Conservation (phyloP, 2,797 vertebrate genomes). For the Emydoidea blandingii region DNA sequence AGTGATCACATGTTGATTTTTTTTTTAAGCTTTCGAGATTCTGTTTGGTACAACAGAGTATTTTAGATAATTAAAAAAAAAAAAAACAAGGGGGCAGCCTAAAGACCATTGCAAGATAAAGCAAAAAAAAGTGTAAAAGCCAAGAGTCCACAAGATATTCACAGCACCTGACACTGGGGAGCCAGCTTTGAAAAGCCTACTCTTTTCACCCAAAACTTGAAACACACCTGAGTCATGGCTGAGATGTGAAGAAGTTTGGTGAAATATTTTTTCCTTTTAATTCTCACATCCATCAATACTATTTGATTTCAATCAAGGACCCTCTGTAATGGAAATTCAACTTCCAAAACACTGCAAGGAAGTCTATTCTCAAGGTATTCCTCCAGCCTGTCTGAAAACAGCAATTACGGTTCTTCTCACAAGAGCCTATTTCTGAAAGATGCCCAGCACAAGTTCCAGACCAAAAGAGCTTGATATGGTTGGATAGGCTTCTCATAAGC, state of each 20-base stretch:
- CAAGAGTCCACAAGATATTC: rapidly evolving
- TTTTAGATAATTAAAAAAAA: neutral
- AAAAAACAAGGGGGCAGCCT: neutral
- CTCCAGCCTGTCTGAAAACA: neutral
- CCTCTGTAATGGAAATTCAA: neutral
- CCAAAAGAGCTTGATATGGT: neutral
- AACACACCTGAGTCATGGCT: rapidly evolving
- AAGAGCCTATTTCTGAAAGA: neutral
- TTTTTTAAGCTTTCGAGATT: neutral
- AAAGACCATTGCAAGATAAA: neutral
- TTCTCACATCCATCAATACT: neutral
- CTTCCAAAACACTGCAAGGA: neutral
- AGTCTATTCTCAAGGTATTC: rapidly evolving
- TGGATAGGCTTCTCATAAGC: neutral
- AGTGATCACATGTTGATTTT: rapidly evolving
- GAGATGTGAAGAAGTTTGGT: rapidly evolving
- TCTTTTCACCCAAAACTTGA: neutral
- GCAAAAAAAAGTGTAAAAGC: neutral
- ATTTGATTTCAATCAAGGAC: neutral
- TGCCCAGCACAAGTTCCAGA: conserved; percentile 10
- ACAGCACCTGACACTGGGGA: neutral
- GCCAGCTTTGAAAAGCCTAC: neutral
- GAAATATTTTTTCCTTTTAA: neutral
- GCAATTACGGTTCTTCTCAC: neutral
- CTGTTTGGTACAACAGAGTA: neutral